Conservation (phyloP, 2,797 vertebrate genomes). For the Gadopsis bispinosus region DNA sequence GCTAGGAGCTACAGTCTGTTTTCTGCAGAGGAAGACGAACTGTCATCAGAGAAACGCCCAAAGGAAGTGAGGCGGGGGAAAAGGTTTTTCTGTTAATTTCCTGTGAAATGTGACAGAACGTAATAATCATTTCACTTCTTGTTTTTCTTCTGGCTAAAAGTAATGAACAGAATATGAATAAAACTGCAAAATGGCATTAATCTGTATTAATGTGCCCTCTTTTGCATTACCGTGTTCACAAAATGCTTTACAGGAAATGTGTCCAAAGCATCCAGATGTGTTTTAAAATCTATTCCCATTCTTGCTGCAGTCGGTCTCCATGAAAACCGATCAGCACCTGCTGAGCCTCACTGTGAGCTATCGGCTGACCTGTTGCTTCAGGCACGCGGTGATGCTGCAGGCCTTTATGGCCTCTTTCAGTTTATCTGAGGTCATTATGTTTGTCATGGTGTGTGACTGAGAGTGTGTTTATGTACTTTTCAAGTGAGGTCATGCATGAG, state of each 20-base stretch:
- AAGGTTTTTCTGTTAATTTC: slow-evolving; percentile 40
- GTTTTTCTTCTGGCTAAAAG: neutral
- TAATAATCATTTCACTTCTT: slow-evolving; percentile 15
- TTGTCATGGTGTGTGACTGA: slow-evolving; percentile 43
- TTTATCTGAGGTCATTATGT: slow-evolving; percentile 51
- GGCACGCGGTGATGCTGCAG: slow-evolving; percentile 44
- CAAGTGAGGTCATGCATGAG: slow-evolving; percentile 59
- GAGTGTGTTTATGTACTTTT: slow-evolving; percentile 27
- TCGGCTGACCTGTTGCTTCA: slow-evolving; percentile 44
- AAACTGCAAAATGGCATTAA: neutral
- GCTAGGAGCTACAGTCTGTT: slow-evolving; percentile 38
- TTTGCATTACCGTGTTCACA: neutral
- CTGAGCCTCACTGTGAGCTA: slow-evolving; percentile 26
- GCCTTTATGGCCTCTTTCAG: slow-evolving; percentile 36
- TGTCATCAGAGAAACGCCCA: slow-evolving; percentile 62
- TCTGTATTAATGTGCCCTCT: neutral
- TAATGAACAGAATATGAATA: slow-evolving; percentile 4
- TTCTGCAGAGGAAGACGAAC: slow-evolving; percentile 69
- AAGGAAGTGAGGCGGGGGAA: slow-evolving; percentile 35
- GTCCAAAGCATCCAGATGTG: neutral
- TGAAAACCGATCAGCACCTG: slow-evolving; percentile 17
- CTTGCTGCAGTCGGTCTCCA: neutral
- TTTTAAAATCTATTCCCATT: slow-evolving; percentile 6
- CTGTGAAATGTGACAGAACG: slow-evolving; percentile 37
- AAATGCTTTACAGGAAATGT: neutral